Evolutionary conservation across 2,113 vertebrate genomes (phyloP), one percentile per base, ranked within the genome.

Genomic region (Oreochromis spilurus): DNA sequence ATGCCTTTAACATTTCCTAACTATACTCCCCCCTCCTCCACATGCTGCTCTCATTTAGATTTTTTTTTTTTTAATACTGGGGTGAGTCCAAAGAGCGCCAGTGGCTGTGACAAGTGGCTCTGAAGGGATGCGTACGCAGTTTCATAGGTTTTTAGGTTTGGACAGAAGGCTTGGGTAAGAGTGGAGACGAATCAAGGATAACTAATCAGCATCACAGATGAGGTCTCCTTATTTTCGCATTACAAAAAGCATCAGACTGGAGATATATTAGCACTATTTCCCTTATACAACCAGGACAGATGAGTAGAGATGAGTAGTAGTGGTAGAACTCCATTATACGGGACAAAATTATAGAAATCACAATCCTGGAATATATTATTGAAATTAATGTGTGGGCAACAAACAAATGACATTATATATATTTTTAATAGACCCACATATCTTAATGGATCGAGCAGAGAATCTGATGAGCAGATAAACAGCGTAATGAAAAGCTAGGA

Each of bases 1-100:
- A 90, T 84, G 91, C 87, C 88, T 82, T 52, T 45, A 89, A 82
- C 92, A 90, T 93, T 94, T 89, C 88, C 88, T 79, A 79, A 92
- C 93, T 81, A 21, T 52, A 57, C 10, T 57, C 10, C 84, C 92
- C 50, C 62, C 86, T 91, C 24, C 80, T 54, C 52, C 53, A 90
- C 93, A 94, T 92, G 91, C 84, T 90, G 93, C 88, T 93, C 88
- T 89, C 83, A 92, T 95, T 96, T 91, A 82, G 70, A 54, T 31
- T 36, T 19, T 70, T 91, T 19, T 70, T 91, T 45, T 19, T 31
- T 55, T 38, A 29, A 16, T 31, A 34, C 12, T 17, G 19, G 9
- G 38, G 43, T 26, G 58, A 45, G 43, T 4, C 34, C 53, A 19
- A 43, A 79, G 21, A 45, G 79, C 4, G 57, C 79, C 9, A 14